phyloP scores from a whole-genome alignment of 2,888 invertebrate species.

The Cryptocephalus primarius region DNA sequence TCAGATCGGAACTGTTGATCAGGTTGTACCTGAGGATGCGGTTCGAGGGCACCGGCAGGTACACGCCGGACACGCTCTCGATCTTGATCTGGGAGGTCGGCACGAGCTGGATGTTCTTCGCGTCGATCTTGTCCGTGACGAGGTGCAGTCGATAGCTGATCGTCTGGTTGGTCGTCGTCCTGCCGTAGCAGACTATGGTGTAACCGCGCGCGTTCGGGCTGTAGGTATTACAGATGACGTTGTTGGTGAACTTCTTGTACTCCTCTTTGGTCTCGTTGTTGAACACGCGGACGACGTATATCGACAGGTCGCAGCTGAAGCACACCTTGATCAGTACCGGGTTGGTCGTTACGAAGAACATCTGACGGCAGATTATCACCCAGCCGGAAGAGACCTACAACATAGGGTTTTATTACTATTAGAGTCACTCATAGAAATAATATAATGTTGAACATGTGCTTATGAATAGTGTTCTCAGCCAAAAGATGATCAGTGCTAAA shows the following conservation, averaged over 20 bases:
- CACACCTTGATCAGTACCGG: conserved; percentile 20
- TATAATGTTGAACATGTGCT: no score
- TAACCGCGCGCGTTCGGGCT: conserved; percentile 26
- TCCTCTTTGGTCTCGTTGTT: conserved; percentile 29
- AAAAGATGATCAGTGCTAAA: no score
- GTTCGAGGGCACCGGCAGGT: conserved; percentile 15
- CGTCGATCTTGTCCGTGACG: conserved; percentile 7
- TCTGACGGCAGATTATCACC: conserved; percentile 22
- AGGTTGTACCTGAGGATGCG: conserved; percentile 7
- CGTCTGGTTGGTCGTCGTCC: conserved; percentile 11
- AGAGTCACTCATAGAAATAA: no score
- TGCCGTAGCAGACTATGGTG: conserved; percentile 30
- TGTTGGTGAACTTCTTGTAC: conserved; percentile 20
- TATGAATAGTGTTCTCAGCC: no score
- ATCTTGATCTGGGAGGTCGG: conserved; percentile 1
- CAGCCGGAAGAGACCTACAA: conserved; percentile 10
- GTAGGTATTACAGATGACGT: conserved; percentile 19
- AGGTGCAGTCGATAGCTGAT: conserved; percentile 22
- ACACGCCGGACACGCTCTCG: conserved; percentile 8
- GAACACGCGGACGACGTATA: conserved; percentile 25
- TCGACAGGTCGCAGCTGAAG: conserved; percentile 20
- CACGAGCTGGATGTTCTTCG: conserved; percentile 7
- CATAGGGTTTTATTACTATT: no score
- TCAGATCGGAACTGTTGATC: conserved; percentile 1
- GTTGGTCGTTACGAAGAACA: conserved; percentile 18